phyloP scores from a whole-genome alignment of 2,113 vertebrate genomes.

The Heptranchias perlo region DNA sequence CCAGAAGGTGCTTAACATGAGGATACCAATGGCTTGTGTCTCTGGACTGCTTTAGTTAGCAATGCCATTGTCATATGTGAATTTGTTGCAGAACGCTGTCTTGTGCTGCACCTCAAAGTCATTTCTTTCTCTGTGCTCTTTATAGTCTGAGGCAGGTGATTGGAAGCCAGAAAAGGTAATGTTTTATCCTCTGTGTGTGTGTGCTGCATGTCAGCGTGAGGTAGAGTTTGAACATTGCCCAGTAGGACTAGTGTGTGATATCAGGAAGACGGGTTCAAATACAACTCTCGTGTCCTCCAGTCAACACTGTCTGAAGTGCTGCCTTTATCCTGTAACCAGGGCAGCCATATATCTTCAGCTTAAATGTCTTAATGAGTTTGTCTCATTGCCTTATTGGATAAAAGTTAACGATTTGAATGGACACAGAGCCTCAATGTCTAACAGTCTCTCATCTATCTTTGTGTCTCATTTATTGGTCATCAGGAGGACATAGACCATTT shows the following conservation, averaged over 20 bases:
- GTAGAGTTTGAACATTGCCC: neutral
- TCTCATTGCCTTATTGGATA: neutral
- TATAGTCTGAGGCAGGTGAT: conserved; percentile 42
- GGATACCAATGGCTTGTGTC: neutral
- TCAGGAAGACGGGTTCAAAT: neutral
- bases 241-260: neutral
- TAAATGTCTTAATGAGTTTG: neutral
- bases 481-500: neutral
- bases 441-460: neutral
- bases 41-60: neutral
- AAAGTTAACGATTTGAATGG: neutral
- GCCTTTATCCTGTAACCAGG: neutral
- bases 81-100: neutral
- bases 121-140: conserved; percentile 14
- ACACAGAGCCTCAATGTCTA: neutral
- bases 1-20: neutral
- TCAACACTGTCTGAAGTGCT: neutral
- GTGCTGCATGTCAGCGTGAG: neutral
- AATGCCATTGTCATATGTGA: neutral
- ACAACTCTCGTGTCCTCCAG: neutral
- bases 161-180: conserved; percentile 45
- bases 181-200: neutral
- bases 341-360: neutral
- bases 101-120: neutral
- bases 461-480: neutral